Base-by-base conservation (phyloP, 2,888 invertebrate genomes). In the Drosophila longiperda region DNA sequence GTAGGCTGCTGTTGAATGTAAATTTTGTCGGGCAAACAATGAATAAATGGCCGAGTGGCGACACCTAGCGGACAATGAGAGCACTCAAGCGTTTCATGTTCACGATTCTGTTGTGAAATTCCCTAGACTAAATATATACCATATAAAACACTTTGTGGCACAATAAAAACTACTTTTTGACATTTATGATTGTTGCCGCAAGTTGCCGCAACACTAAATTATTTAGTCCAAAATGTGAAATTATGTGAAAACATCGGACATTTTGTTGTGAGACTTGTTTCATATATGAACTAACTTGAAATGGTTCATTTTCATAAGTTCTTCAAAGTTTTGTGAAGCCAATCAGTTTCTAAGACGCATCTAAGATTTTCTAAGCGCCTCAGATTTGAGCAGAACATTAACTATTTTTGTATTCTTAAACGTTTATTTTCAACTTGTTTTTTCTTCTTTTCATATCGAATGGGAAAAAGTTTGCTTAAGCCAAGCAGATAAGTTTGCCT, bases 1-100 rank as follows among this genome's bases (percentile, higher is more conserved):
- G 70, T 73, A 81, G 69, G 49, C 73, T 67, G 54, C 72, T 63
- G 32, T 57, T 40, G 67, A 66, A 78, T 78, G 66, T 66, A 80
- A 76, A 80, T 66, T 75, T 49, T n/a, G n/a, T 50, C 26, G 53
- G 55, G 59, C 66, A 54, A 60, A 67, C 77, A 80, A 78, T 76
- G 72, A 61, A 76, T 59, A 52, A 72, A 55, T 59, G 61, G 48
- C 59, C 34, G 32, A 50, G 54, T 42, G 63, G 49, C 65, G 55
- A 71, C 75, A 76, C 79, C 63, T 75, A 61, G 40, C 64, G 57
- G 29, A 72, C 66, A 65, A 38, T 36, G 15, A 26, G 20, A 7
- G 75, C 59, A 68, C 62, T 75, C 54, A 34, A 68, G 42, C 53
- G 45, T 23, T 63, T 53, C 60, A 64, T 57, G 68, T 64, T 50